These are phyloP conservation scores for Gorsachius goisagi DNA, from an alignment of 2,113 vertebrate genomes.

Conservation along the genomic window DNA sequence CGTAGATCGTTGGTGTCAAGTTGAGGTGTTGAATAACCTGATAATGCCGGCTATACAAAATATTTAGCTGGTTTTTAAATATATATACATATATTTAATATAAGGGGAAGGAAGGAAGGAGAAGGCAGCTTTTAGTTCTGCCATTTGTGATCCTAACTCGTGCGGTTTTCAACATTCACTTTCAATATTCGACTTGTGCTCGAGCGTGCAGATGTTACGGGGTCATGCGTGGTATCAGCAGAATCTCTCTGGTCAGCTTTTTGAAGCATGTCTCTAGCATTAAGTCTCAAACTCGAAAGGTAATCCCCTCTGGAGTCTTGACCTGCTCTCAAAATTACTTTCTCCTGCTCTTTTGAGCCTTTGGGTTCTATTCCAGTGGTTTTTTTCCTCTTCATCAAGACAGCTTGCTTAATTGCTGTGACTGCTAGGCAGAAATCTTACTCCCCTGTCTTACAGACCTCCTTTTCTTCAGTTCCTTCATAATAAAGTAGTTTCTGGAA, in stretches of 20 bases:
- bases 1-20: not conserved
- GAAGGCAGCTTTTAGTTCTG: not conserved
- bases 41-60: not conserved
- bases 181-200: not conserved
- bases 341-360: constrained; percentile 16
- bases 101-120: not conserved
- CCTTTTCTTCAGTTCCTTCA: constrained; percentile 1
- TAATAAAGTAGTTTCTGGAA: constrained; percentile 20
- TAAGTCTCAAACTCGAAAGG: constrained; percentile 16
- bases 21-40: not conserved
- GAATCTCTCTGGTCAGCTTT: not conserved
- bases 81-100: not conserved
- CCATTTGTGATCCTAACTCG: not conserved
- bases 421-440: constrained; percentile 16
- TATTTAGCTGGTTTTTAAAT: not conserved
- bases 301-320: constrained; percentile 30
- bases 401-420: constrained; percentile 16
- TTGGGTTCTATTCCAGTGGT: not conserved
- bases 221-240: not conserved
- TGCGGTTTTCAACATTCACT: not conserved
- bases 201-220: not conserved
- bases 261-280: not conserved
- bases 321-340: constrained; percentile 32
- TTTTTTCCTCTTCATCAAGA: not conserved
- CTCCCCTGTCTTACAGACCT: not conserved